Conservation (phyloP, 92 coral and sea anemone species). For the Muricea muricata region DNA sequence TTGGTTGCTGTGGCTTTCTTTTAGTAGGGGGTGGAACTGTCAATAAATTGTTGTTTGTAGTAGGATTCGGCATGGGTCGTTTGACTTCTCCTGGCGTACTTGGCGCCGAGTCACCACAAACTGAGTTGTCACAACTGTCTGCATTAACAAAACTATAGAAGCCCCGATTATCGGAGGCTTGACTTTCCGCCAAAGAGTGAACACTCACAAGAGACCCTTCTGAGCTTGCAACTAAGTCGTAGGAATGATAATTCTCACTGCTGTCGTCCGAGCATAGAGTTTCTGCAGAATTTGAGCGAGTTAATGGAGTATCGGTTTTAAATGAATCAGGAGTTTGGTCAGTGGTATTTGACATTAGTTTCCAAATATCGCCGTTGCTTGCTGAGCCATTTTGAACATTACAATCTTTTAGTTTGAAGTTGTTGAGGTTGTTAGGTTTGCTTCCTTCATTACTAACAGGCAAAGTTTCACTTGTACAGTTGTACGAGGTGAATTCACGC, state of each 20-base stretch:
- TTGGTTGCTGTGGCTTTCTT: background rate
- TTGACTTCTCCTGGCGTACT: conserved; percentile 10
- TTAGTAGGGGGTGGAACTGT: conserved; percentile 16
- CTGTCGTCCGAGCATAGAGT: conserved; percentile 33
- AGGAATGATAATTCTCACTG: conserved; percentile 8
- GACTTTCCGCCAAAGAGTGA: background rate
- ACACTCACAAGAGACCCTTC: conserved; percentile 18
- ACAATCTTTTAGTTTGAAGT: conserved; percentile 23
- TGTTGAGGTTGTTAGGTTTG: conserved; percentile 35
- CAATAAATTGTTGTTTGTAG: conserved; percentile 3
- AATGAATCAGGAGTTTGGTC: background rate
- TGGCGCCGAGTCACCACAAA: conserved; percentile 3
- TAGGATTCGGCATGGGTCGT: conserved; percentile 27
- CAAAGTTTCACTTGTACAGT: conserved; percentile 30
- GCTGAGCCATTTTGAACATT: conserved; percentile 7
- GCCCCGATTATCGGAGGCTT: conserved; percentile 16
- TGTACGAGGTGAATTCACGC: conserved; percentile 42
- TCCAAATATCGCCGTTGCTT: conserved; percentile 31
- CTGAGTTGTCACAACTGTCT: conserved; percentile 1
- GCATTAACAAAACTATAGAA: conserved; percentile 40
- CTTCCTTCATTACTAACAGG: background rate
- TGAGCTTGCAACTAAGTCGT: conserved; percentile 35
- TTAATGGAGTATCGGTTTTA: background rate
- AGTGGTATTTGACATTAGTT: conserved; percentile 26
- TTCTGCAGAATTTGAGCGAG: conserved; percentile 8